Percentiles rank a stretch among this genome's conserved stretches.
These are phyloP conservation scores for Acheta domesticus DNA, from an alignment of 2,888 invertebrate genomes.

Conservation along the genomic window DNA sequence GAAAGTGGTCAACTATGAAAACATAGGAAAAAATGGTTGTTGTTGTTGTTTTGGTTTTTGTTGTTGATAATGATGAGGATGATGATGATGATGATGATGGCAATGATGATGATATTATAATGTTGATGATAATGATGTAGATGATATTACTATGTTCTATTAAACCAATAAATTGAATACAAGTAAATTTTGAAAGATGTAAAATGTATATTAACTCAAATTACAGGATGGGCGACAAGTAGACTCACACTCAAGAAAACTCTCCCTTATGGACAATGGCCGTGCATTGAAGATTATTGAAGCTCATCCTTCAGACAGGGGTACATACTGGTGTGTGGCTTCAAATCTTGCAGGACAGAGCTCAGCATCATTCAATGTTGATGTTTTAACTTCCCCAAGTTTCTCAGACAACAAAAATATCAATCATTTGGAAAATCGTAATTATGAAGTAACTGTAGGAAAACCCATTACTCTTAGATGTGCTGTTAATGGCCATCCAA, in stretches of 20 bases:
- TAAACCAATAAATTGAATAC: no score
- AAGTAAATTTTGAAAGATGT: no score
- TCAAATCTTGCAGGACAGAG: constrained; percentile 58
- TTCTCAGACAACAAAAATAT: constrained; percentile 39
- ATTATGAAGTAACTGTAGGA: constrained; percentile 46
- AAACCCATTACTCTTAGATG: constrained; percentile 44
- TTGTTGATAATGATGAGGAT: no score
- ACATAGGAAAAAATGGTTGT: no score
- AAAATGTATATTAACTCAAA: background rate
- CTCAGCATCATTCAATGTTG: constrained; percentile 52
- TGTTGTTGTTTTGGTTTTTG: no score
- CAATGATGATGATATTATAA: no score
- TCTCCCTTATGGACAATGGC: constrained; percentile 36
- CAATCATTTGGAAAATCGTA: background rate
- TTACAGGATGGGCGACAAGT: constrained; percentile 35
- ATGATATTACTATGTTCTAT: no score
- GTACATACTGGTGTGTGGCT: constrained; percentile 59
- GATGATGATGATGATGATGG: no score
- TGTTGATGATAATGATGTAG: no score
- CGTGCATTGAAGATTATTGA: constrained; percentile 38
- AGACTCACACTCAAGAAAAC: constrained; percentile 32
- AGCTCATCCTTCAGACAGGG: constrained; percentile 47
- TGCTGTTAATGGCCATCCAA: constrained; percentile 49
- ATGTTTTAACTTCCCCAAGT: constrained; percentile 54
- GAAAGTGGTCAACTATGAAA: no score